Evolutionary conservation across 1,140 invertebrate species (phyloP).

Genomic region (Pectinophora gossypiella): DNA sequence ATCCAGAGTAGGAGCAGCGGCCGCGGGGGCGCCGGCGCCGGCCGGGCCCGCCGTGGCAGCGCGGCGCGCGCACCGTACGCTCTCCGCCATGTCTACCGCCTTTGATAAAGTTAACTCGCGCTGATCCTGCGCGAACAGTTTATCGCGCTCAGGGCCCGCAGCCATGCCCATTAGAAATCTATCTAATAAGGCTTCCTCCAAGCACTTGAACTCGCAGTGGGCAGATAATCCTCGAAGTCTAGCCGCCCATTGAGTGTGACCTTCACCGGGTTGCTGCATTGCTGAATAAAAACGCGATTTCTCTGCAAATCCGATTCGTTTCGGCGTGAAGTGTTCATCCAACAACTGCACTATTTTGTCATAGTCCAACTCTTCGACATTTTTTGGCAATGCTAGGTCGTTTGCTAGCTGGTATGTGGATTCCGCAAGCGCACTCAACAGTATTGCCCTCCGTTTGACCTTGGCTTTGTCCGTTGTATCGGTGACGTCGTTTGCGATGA

Average conservation of each 20-base stretch:
- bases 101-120: background rate
- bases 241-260: constrained; percentile 6
- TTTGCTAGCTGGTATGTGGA: constrained; percentile 6
- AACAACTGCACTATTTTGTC: background rate
- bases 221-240: background rate
- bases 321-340: constrained; percentile 5
- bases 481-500: constrained; percentile 10
- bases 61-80: background rate
- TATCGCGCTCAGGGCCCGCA: background rate
- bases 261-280: constrained; percentile 4
- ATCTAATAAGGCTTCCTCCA: background rate
- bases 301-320: constrained; percentile 4
- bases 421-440: constrained; percentile 9
- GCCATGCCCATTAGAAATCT: constrained; percentile 1
- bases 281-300: constrained; percentile 4
- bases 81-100: background rate
- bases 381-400: constrained; percentile 5
- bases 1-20: background rate
- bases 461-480: constrained; percentile 1
- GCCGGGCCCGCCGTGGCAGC: background rate
- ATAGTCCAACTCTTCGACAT: background rate
- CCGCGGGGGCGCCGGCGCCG: background rate
- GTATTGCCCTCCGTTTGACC: constrained; percentile 4
- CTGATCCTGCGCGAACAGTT: background rate
- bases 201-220: background rate